Evolutionary conservation across 2,113 vertebrate genomes (phyloP).

Genomic region (Ploceus nigricollis): DNA sequence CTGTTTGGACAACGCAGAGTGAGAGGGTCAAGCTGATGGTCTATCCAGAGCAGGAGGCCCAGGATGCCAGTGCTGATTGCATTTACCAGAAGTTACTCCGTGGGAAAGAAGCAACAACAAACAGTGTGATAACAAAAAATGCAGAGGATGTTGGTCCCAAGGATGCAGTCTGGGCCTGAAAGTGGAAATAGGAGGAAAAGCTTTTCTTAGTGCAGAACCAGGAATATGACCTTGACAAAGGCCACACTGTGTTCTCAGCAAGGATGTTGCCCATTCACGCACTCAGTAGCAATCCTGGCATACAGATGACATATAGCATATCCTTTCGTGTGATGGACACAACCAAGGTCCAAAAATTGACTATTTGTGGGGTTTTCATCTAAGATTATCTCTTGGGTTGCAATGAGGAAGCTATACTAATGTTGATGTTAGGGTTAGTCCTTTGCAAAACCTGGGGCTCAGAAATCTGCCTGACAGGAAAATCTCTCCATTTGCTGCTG

Average conservation of each 20-base stretch:
- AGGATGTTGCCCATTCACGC: neutral
- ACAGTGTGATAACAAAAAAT: neutral
- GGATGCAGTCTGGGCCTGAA: neutral
- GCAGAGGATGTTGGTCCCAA: neutral
- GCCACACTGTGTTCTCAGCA: neutral
- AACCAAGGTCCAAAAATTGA: neutral
- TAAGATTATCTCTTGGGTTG: neutral
- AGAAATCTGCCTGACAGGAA: neutral
- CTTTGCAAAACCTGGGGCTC: neutral
- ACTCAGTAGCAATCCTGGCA: neutral
- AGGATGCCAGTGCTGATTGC: neutral
- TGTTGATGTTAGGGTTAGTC: neutral
- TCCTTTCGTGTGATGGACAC: neutral
- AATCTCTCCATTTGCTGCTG: neutral
- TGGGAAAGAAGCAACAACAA: neutral
- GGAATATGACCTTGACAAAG: neutral
- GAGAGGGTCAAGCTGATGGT: neutral
- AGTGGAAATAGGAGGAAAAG: neutral
- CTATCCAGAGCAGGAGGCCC: accelerated
- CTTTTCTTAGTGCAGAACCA: neutral
- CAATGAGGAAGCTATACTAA: neutral
- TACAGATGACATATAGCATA: neutral
- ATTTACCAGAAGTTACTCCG: neutral
- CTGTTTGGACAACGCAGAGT: neutral
- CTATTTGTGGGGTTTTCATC: neutral